Evolutionary conservation across 2,888 invertebrate species (phyloP).

Genomic region (Lysandra coridon): DNA sequence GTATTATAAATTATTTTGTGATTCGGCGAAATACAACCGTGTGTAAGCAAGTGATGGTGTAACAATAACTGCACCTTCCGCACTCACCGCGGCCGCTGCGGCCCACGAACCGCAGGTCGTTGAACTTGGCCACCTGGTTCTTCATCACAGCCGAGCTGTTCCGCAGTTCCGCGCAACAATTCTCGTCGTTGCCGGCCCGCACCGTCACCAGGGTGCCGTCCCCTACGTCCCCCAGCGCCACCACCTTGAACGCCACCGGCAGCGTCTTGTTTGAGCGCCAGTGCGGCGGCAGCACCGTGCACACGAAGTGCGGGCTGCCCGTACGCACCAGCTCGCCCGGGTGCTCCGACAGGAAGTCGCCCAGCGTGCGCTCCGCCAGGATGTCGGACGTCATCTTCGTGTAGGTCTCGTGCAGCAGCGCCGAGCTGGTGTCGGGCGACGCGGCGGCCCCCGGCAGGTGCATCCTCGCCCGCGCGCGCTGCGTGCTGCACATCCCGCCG

Average conservation of each 20-base stretch:
- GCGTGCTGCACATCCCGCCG: slow-evolving; percentile 74
- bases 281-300: slow-evolving; percentile 96
- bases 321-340: slow-evolving; percentile 96
- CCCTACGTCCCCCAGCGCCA: slow-evolving; percentile 95
- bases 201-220: slow-evolving; percentile 98
- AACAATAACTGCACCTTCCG: slow-evolving; percentile 76
- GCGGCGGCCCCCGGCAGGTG: slow-evolving; percentile 80
- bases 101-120: slow-evolving; percentile 98
- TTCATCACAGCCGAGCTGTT: slow-evolving; percentile 98
- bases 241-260: slow-evolving; percentile 97
- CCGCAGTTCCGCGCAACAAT: slow-evolving; percentile 96
- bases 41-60: slow-evolving; percentile 41
- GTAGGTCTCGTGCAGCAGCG: slow-evolving; percentile 89
- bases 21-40: neutral
- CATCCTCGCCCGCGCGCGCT: slow-evolving; percentile 77
- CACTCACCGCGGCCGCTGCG: slow-evolving; percentile 98
- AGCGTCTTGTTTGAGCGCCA: slow-evolving; percentile 99
- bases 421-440: slow-evolving; percentile 86
- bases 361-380: slow-evolving; percentile 91
- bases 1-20: neutral
- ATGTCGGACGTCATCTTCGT: slow-evolving; percentile 95
- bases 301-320: slow-evolving; percentile 96
- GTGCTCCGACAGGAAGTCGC: slow-evolving; percentile 93
- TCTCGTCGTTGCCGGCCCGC: slow-evolving; percentile 98
- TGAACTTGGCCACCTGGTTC: slow-evolving; percentile 99